Base-by-base conservation (phyloP, 2,113 vertebrate genomes). In the Probosciger aterrimus region DNA sequence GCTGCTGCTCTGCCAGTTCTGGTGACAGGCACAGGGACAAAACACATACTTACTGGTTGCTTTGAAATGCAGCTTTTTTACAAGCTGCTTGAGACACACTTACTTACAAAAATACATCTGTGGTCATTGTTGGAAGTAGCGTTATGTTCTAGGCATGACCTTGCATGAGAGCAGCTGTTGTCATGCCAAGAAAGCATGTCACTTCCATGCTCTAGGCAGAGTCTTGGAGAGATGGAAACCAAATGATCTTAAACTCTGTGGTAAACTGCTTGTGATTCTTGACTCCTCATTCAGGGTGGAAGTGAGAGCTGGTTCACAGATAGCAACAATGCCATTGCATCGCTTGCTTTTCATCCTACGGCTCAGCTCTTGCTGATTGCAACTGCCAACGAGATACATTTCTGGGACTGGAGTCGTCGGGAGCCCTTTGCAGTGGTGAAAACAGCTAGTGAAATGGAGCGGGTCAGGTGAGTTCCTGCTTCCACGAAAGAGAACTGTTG, bases 241-340 rank as follows among this genome's bases (percentile, higher is more conserved):
- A 76, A 44, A 22, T 49, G 37, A 50, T 57, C 3, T 37, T 49
- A n/a, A 75, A 70, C 67, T 86, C 16, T 75, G 23, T 90, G 47
- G 64, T 64, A 81, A 93, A 84, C 44, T 74, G 53, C 35, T 74
- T 94, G 75, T 85, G 94, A 46, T 92, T 97, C 88, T 97, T 90
- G 73, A 81, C 69, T 93, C 65, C 96, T 96, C 82, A 77, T 80
- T 35, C 97, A 99, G 99, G 99, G 99, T 63, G 99, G 99, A 64
- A 99, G 99, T 64, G 99, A 99, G 97, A 99, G 99, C 96, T 99
- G 99, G 99, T 99, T 99, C 84, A 99, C 99, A 5, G 99, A 99
- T 70, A 99, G 99, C 97, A 99, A 99, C 88, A 99, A 99, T 37
- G 99, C 99, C 91, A 99, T 99, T n/a, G 99, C 99, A 3, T 99